These are phyloP conservation scores for Tolmerus cingulatus DNA, from an alignment of 2,888 invertebrate genomes.

Conservation along the genomic window DNA sequence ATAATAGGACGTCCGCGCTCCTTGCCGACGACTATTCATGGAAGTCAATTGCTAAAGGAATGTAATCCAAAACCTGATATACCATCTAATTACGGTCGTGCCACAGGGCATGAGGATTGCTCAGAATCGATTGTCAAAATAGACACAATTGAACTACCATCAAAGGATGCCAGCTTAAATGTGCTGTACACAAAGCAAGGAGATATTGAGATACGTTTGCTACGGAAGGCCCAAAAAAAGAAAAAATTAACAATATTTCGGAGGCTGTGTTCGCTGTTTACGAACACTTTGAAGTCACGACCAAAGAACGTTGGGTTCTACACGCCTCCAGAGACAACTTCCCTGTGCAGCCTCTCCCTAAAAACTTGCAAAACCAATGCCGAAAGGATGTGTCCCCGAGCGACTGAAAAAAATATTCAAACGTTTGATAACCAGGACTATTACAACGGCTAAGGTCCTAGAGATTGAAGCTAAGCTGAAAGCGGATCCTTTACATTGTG, in stretches of 20 bases:
- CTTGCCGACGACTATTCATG: neutral
- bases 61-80: neutral
- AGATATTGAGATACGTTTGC: constrained; percentile 50
- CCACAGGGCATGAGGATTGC: neutral
- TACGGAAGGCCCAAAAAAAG: constrained; percentile 34
- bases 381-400: neutral
- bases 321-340: constrained; percentile 49
- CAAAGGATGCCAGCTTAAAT: constrained; percentile 51
- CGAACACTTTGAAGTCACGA: constrained; percentile 37
- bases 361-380: neutral
- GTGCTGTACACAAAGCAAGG: constrained; percentile 50
- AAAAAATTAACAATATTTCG: constrained; percentile 30
- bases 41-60: neutral
- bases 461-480: neutral
- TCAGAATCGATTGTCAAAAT: constrained; percentile 49
- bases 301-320: constrained; percentile 50
- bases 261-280: constrained; percentile 44
- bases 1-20: constrained; percentile 20
- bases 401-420: neutral
- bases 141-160: constrained; percentile 50
- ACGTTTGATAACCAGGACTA: neutral
- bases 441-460: neutral
- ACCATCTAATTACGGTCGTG: neutral
- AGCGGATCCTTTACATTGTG: neutral
- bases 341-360: neutral